These are phyloP conservation scores for Drosophila truncata DNA, from an alignment of 1,140 invertebrate genomes.

Conservation along the genomic window DNA sequence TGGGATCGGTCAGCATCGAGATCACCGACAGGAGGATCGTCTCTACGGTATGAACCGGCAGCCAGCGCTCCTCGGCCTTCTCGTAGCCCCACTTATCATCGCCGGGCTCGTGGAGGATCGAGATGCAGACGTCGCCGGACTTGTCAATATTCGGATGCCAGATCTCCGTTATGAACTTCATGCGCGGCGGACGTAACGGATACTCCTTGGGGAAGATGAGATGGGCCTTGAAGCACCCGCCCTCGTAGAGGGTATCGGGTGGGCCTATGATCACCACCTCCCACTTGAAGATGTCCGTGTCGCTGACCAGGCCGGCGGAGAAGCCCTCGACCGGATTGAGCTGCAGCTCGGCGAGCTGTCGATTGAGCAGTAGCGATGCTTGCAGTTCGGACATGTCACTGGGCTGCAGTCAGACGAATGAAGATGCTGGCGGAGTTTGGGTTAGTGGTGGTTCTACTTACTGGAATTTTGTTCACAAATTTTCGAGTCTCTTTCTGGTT, in stretches of 20 bases:
- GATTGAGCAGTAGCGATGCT: conserved; percentile 96
- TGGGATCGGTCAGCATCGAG: conserved; percentile 99
- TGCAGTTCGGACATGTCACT: conserved; percentile 94
- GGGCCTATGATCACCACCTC: conserved; percentile 99
- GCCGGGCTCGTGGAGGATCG: conserved; percentile 99
- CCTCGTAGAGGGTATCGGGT: conserved; percentile 98
- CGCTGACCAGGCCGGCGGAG: conserved; percentile 98
- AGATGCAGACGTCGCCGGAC: conserved; percentile 98
- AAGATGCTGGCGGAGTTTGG: background rate
- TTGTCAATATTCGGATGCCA: conserved; percentile 99
- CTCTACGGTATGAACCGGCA: conserved; percentile 99
- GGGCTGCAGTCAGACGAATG: conserved; percentile 5
- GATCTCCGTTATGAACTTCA: conserved; percentile 99
- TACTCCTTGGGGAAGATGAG: conserved; percentile 99
- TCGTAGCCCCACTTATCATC: conserved; percentile 98
- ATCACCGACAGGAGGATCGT: conserved; percentile 99
- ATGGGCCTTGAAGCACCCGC: conserved; percentile 98
- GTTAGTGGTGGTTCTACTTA: conserved; percentile 31
- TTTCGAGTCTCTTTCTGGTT: conserved; percentile 49
- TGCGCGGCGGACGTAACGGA: conserved; percentile 98
- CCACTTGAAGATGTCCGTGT: conserved; percentile 98
- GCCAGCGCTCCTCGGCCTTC: conserved; percentile 98
- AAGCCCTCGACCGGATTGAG: conserved; percentile 95
- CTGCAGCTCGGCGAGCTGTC: conserved; percentile 97
- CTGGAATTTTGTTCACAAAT: conserved; percentile 71